phyloP scores from a whole-genome alignment of 1,140 invertebrate genomes.

The Helicoverpa zea region DNA sequence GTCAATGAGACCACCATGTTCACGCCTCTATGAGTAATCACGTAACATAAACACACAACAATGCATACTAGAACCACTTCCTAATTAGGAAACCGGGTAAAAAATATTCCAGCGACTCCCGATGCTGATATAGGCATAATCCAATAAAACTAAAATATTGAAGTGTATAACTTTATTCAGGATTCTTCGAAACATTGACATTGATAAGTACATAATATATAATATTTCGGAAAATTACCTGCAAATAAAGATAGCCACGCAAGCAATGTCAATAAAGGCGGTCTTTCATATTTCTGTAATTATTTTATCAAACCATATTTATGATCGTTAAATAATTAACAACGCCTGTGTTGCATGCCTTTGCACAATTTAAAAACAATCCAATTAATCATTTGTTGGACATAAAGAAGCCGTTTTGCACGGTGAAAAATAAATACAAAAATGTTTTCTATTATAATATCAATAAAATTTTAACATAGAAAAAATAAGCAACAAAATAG shows the following conservation, averaged over 20 bases:
- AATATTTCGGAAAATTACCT: constrained; percentile 67
- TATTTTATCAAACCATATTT: background rate
- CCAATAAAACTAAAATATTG: constrained; percentile 49
- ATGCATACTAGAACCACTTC: too few species aligned
- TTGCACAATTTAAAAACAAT: background rate
- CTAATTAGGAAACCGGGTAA: too few species aligned
- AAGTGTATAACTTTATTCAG: constrained; percentile 58
- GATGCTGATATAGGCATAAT: too few species aligned
- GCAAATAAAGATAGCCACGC: constrained; percentile 55
- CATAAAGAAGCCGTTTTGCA: background rate
- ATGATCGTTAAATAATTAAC: background rate
- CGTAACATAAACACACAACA: too few species aligned
- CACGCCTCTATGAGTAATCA: too few species aligned
- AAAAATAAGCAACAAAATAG: constrained; percentile 20
- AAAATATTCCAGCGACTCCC: too few species aligned
- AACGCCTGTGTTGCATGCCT: constrained; percentile 4
- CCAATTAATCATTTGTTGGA: too few species aligned
- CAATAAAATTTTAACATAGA: background rate
- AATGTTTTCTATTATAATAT: background rate
- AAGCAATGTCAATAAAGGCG: constrained; percentile 7
- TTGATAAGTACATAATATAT: constrained; percentile 73
- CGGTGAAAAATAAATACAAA: background rate
- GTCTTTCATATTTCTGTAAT: constrained; percentile 4
- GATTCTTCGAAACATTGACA: constrained; percentile 58
- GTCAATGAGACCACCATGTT: too few species aligned